Conservation (phyloP, 2,113 vertebrate species). For the Naja naja region DNA sequence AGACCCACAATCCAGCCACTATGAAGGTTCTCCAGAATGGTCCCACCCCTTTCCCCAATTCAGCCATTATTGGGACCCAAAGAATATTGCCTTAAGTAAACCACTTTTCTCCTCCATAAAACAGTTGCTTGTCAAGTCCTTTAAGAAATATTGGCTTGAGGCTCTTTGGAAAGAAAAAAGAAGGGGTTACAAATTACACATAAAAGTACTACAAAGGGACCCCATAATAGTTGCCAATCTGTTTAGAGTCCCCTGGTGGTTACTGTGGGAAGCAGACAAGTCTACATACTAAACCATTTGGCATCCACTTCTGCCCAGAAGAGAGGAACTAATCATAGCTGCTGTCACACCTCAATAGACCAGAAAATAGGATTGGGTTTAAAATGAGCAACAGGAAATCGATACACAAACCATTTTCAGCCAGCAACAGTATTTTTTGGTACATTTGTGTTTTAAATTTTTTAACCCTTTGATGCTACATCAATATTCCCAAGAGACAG, state of each 20-base stretch:
- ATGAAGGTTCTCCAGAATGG: background rate
- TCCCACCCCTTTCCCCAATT: conserved; percentile 1
- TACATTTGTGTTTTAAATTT: conserved; percentile 14
- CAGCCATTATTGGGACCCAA: conserved; percentile 17
- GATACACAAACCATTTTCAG: conserved; percentile 17
- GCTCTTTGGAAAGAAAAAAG: conserved; percentile 6
- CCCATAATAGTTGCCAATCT: conserved; percentile 31
- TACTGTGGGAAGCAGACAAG: background rate
- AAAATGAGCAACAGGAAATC: conserved; percentile 20
- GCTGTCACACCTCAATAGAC: background rate
- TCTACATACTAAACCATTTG: conserved; percentile 11
- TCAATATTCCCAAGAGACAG: conserved; percentile 15
- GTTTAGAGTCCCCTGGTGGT: conserved; percentile 4
- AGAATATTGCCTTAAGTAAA: conserved; percentile 48
- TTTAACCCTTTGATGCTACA: conserved; percentile 25
- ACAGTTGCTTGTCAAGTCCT: conserved; percentile 45
- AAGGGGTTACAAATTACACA: conserved; percentile 35
- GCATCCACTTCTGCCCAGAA: conserved; percentile 8
- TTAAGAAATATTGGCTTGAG: conserved; percentile 2
- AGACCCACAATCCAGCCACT: conserved; percentile 1
- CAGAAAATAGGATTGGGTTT: background rate
- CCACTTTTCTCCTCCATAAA: conserved; percentile 33
- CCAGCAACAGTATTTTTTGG: conserved; percentile 18
- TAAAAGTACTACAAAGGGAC: conserved; percentile 38
- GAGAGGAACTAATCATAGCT: background rate